Evolutionary conservation across 2,888 invertebrate genomes (phyloP).

Genomic region (Melitaea athalia): DNA sequence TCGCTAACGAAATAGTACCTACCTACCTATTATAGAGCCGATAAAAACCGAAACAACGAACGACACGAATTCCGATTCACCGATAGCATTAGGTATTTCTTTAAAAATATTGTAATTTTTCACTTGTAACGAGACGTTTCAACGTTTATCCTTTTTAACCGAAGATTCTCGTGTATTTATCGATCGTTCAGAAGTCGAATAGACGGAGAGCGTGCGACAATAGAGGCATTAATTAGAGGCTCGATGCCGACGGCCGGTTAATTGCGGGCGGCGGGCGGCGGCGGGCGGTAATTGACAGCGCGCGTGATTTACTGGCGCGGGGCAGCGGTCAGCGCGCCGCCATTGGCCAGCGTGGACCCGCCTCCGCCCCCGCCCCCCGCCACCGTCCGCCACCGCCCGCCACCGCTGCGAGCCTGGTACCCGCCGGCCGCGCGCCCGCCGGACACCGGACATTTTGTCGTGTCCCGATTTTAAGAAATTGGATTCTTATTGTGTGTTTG

Average conservation of each 20-base stretch:
- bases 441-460: conserved; percentile 29
- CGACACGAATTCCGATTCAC: neutral
- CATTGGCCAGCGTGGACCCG: conserved; percentile 50
- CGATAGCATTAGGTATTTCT: neutral
- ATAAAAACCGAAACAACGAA: neutral
- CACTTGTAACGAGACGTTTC: neutral
- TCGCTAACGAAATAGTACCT: neutral
- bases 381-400: conserved; percentile 20
- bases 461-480: neutral
- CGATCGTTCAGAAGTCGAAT: conserved; percentile 21
- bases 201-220: conserved; percentile 31
- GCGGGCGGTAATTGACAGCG: conserved; percentile 43
- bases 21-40: neutral
- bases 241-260: conserved; percentile 38
- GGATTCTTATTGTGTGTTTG: too few species aligned
- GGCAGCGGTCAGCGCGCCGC: conserved; percentile 48
- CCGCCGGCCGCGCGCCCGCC: conserved; percentile 27
- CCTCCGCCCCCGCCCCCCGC: conserved; percentile 28
- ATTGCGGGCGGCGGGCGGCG: conserved; percentile 29
- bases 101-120: neutral
- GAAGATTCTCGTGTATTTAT: conserved; percentile 12
- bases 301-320: conserved; percentile 46
- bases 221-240: conserved; percentile 35
- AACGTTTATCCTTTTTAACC: neutral
- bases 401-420: conserved; percentile 35